phyloP scores from a whole-genome alignment of 2,888 invertebrate species.

The Troides oblongomaculatus region DNA sequence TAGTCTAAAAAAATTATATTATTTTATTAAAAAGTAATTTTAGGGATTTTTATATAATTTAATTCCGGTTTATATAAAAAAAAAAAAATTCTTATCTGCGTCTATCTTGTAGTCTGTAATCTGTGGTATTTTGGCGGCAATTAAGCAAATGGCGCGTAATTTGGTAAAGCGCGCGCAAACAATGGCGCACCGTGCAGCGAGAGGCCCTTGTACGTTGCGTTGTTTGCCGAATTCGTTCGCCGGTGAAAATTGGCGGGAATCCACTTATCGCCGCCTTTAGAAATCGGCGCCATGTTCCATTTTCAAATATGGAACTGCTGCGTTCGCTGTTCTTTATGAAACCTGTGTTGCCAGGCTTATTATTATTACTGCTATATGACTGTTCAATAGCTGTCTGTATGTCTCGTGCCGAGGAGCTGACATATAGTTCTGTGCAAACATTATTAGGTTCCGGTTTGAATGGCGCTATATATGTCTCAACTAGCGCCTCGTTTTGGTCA shows the following conservation, averaged over 20 bases:
- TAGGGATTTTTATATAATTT: background rate
- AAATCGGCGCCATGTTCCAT: slow-evolving; percentile 7
- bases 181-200: slow-evolving; percentile 6
- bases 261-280: slow-evolving; percentile 12
- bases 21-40: too few relatives aligned
- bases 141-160: slow-evolving; percentile 25
- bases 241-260: slow-evolving; percentile 16
- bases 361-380: too few relatives aligned
- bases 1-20: too few relatives aligned
- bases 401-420: too few relatives aligned
- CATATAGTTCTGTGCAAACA: too few relatives aligned
- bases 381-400: too few relatives aligned
- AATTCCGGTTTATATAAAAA: background rate
- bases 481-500: too few relatives aligned
- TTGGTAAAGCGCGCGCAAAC: slow-evolving; percentile 20
- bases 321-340: too few relatives aligned
- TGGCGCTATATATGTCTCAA: too few relatives aligned
- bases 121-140: slow-evolving; percentile 20
- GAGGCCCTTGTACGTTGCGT: slow-evolving; percentile 1
- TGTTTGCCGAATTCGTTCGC: slow-evolving; percentile 20
- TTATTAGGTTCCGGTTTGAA: too few relatives aligned
- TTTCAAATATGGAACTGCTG: background rate
- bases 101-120: background rate
- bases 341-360: too few relatives aligned
- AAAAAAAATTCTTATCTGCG: too few relatives aligned